These are phyloP conservation scores for Urocynchramus pylzowi DNA, from an alignment of 2,113 vertebrate species.

Conservation along the genomic window DNA sequence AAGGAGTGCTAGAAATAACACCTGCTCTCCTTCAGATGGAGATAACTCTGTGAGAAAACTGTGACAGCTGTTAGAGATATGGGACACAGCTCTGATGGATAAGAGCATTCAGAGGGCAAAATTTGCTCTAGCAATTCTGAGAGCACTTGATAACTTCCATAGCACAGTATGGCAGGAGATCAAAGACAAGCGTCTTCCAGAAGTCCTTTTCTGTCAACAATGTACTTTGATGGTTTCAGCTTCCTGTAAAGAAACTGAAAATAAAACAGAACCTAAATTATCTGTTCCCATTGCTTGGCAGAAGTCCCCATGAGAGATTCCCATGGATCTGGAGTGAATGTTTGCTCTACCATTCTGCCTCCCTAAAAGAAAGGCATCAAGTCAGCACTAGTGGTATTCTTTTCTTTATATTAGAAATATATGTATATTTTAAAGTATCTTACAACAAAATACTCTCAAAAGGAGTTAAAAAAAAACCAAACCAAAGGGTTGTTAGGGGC, in stretches of 20 bases:
- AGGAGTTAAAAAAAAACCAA: background rate
- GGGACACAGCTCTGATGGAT: conserved; percentile 27
- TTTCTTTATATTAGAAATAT: background rate
- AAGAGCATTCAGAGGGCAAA: conserved; percentile 61
- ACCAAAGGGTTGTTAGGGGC: accelerated
- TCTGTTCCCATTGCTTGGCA: background rate
- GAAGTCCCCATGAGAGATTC: background rate
- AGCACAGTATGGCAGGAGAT: conserved; percentile 22
- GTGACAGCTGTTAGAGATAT: conserved; percentile 57
- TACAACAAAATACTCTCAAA: background rate
- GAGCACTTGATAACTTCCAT: conserved; percentile 45
- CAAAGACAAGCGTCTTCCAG: conserved; percentile 42
- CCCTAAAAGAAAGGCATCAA: background rate
- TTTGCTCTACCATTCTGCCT: background rate
- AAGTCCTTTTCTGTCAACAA: conserved; percentile 38
- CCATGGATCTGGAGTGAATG: background rate
- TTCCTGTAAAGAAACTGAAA: conserved; percentile 26
- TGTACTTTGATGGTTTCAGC: background rate
- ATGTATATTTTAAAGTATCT: background rate
- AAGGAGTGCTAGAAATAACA: conserved; percentile 63
- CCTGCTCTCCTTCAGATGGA: conserved; percentile 55
- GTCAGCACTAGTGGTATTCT: background rate
- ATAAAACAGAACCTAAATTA: conserved; percentile 26
- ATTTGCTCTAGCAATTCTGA: conserved; percentile 27
- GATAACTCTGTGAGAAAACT: conserved; percentile 53